These are phyloP conservation scores for Cyclargus thomasi DNA, from an alignment of 1,140 invertebrate species.

Conservation along the genomic window DNA sequence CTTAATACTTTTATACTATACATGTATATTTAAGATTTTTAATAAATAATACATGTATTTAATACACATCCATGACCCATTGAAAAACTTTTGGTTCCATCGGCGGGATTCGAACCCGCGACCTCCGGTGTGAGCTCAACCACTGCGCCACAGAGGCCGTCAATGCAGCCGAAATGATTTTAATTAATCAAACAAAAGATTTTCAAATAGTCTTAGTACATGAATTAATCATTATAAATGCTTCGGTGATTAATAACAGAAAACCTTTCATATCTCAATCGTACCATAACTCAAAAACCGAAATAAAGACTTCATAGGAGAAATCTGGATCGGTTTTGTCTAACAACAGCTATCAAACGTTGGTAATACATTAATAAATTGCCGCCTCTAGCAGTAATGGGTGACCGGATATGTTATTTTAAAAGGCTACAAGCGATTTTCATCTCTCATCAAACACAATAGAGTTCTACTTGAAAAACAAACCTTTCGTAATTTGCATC, in stretches of 20 bases:
- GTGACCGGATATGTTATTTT: slow-evolving; percentile 52
- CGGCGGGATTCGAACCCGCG: too few relatives aligned
- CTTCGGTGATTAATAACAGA: slow-evolving; percentile 19
- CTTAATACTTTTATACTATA: too few relatives aligned
- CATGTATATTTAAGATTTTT: too few relatives aligned
- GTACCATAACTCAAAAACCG: slow-evolving; percentile 47
- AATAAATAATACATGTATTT: too few relatives aligned
- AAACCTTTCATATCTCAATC: slow-evolving; percentile 41
- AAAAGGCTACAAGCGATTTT: slow-evolving; percentile 24
- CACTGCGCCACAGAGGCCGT: too few relatives aligned
- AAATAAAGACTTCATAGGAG: slow-evolving; percentile 51
- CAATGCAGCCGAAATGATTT: neutral
- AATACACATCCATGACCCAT: too few relatives aligned
- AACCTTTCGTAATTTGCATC: slow-evolving; percentile 46
- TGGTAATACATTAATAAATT: slow-evolving; percentile 57
- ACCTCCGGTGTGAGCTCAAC: too few relatives aligned
- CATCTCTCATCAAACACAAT: slow-evolving; percentile 21
- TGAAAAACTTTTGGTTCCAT: too few relatives aligned
- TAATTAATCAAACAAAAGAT: slow-evolving; percentile 20
- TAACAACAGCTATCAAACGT: slow-evolving; percentile 54
- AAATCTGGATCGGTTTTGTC: slow-evolving; percentile 46
- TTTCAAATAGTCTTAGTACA: slow-evolving; percentile 17
- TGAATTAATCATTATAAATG: slow-evolving; percentile 20
- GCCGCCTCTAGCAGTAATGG: slow-evolving; percentile 48
- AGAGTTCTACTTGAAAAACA: slow-evolving; percentile 26